phyloP scores from a whole-genome alignment of 2,797 vertebrate genomes.

The Acanthiza pusilla region DNA sequence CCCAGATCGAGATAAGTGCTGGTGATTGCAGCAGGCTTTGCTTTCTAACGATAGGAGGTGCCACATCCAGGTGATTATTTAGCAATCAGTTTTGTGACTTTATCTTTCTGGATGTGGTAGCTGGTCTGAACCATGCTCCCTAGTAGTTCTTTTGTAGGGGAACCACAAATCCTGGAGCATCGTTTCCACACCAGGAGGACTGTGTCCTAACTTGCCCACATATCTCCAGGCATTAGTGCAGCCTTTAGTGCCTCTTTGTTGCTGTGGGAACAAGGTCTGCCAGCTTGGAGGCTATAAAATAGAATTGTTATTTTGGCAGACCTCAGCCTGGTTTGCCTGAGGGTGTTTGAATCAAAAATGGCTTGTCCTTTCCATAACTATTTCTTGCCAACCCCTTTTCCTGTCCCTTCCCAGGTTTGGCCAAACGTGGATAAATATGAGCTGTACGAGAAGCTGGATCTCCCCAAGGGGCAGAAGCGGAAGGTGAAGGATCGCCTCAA shows the following conservation, averaged over 20 bases:
- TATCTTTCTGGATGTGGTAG: neutral
- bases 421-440: conserved; percentile 93
- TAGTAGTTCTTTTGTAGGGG: neutral
- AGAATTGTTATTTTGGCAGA: neutral
- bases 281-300: neutral
- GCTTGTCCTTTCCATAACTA: neutral
- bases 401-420: conserved; percentile 82
- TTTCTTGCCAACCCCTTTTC: neutral
- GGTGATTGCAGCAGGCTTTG: neutral
- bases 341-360: neutral
- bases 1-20: neutral
- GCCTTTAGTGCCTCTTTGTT: neutral
- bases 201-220: neutral
- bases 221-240: neutral
- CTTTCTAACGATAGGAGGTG: neutral
- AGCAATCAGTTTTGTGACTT: neutral
- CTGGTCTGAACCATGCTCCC: neutral
- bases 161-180: neutral
- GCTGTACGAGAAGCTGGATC: conserved; percentile 94
- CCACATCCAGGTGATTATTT: neutral
- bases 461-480: conserved; percentile 95
- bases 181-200: neutral
- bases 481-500: conserved; percentile 97
- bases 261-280: neutral
- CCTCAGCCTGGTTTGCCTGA: neutral